A percentile compares a stretch with the other conserved stretches of the same genome.
Conservation (phyloP, 2,888 invertebrate genomes). For the Tupiocoris notatus region DNA sequence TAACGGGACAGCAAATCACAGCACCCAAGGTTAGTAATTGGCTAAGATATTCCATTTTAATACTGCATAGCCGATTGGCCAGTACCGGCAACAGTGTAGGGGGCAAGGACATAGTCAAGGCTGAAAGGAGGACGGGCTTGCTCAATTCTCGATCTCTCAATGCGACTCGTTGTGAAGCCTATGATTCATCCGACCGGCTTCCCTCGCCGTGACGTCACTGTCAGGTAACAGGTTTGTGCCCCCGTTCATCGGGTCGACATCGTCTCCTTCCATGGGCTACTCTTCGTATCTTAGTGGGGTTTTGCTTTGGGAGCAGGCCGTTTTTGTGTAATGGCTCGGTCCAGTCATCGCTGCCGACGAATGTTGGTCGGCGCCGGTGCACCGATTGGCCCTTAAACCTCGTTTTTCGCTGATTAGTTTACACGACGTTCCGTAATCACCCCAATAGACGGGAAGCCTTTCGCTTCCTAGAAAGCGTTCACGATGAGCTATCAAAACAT, state of each 20-base stretch:
- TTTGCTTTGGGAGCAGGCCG: not conserved
- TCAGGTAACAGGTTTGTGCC: conserved; percentile 38
- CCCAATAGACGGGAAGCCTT: not conserved
- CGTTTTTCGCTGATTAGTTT: not conserved
- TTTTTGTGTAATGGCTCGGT: not conserved
- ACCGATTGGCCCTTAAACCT: not conserved
- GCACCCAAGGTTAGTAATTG: too few relatives aligned
- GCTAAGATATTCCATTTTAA: too few relatives aligned
- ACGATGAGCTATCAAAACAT: not conserved
- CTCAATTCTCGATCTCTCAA: not conserved
- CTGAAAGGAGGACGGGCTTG: conserved; percentile 11
- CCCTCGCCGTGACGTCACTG: conserved; percentile 34
- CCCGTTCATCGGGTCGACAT: too few relatives aligned
- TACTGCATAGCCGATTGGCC: too few relatives aligned
- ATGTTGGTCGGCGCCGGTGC: not conserved
- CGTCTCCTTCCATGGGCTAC: not conserved
- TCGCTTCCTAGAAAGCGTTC: not conserved
- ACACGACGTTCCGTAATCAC: not conserved
- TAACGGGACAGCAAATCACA: too few relatives aligned
- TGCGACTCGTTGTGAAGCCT: not conserved
- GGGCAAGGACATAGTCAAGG: conserved; percentile 35
- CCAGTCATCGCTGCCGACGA: not conserved
- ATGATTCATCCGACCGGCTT: conserved; percentile 35
- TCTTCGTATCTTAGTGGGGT: not conserved
- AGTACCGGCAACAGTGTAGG: too few relatives aligned